Conservation (phyloP, 2,113 vertebrate species). For the Crocuta crocuta region DNA sequence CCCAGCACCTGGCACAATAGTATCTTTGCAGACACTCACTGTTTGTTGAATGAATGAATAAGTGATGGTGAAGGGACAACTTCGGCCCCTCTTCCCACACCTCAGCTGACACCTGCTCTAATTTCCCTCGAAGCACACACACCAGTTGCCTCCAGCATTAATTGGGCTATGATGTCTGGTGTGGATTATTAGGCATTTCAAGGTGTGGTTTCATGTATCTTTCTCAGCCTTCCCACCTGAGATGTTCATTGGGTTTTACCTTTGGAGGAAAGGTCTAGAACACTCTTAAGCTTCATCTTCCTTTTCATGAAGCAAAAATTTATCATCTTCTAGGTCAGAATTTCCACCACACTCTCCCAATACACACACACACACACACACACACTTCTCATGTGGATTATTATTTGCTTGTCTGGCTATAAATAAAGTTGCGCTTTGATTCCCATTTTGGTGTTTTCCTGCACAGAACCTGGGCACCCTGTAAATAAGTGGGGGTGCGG, state of each 20-base stretch:
- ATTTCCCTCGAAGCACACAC: not conserved
- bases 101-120: not conserved
- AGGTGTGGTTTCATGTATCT: not conserved
- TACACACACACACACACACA: not conserved
- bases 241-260: not conserved
- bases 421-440: slow-evolving; percentile 10
- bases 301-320: not conserved
- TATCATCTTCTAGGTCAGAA: not conserved
- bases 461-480: not conserved
- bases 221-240: not conserved
- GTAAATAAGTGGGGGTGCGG: not conserved
- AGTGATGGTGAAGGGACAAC: rapidly evolving
- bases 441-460: not conserved
- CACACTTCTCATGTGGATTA: not conserved
- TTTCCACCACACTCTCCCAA: not conserved
- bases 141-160: not conserved
- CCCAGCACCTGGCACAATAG: not conserved
- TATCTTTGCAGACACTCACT: not conserved
- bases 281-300: not conserved
- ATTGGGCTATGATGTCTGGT: not conserved
- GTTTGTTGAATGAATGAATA: not conserved
- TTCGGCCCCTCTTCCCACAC: not conserved
- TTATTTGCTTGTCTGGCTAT: not conserved
- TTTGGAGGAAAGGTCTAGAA: not conserved
- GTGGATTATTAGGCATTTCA: not conserved